Evolutionary conservation across 2,888 invertebrate genomes (phyloP), one percentile per base, ranked within the genome.

Genomic region (Rapana venosa): DNA sequence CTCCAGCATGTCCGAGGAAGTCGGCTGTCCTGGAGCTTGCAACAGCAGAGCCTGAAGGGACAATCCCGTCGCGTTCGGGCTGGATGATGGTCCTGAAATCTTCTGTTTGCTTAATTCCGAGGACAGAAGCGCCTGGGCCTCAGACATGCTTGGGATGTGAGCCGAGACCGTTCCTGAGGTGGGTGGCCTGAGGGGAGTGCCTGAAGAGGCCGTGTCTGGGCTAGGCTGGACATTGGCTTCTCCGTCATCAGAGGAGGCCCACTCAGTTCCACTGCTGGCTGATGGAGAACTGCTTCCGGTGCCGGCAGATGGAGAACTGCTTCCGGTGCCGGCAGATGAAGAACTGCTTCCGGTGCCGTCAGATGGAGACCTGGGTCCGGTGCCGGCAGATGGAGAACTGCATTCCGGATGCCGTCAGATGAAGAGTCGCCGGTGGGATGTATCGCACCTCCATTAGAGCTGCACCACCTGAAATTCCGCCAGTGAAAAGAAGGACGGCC

Each of bases 111-210:
- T 56, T 1, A 56, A 47, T 22, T n/a, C 84, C 15, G 84, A 30
- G 5, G 84, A 85, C 58, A 86, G 86, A 32, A 86, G 66, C n/a
- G 86, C 61, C 35, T 58, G 86, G 17, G 86, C 86, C 66, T 86
- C 86, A 32, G 86, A 30, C 86, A 86, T 32, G 86, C 86, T 86
- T 61, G 86, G 86, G n/a, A 86, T 58, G 20, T 61, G 86, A 13
- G 84, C 58, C 30, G 58, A 13, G 58, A 84, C 84, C 1, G 8
- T 17, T 22, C 58, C 58, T 13, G 58, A 30, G 36, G 84, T 0
- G 17, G 84, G 17, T 58, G 30, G 58, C 20, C 56, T 30, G 30
- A 17, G 5, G 26, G 83, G 8, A 8, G 36, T 22, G 47, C 26
- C n/a, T 26, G 47, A 47, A 47, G 83, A 47, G 5, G 17, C 26